A percentile compares a stretch with the other conserved stretches of the same genome.
Evolutionary conservation across 2,888 invertebrate genomes (phyloP).

Genomic region (Anthophora plumipes): DNA sequence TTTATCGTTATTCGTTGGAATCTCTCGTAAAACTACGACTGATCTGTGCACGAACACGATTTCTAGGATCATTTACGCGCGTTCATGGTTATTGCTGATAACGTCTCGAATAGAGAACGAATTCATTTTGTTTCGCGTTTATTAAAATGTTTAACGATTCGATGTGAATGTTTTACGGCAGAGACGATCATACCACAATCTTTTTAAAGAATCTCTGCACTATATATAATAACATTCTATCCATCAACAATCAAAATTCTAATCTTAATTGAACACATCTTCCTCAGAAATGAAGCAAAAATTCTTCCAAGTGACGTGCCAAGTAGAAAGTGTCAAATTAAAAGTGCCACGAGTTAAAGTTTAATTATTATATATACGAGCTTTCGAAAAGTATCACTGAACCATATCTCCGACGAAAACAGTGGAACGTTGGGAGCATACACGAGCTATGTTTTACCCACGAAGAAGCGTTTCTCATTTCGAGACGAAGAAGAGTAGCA

Average conservation of each 20-base stretch:
- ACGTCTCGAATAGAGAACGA: neutral
- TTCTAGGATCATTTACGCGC: neutral
- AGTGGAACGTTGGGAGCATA: neutral
- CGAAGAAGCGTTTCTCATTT: neutral
- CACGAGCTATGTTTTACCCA: neutral
- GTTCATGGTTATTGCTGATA: neutral
- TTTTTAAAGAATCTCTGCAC: too few species aligned
- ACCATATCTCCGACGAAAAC: neutral
- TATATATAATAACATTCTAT: too few species aligned
- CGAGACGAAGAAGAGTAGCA: slow-evolving; percentile 1
- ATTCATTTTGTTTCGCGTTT: neutral
- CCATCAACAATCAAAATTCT: too few species aligned
- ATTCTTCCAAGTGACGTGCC: neutral
- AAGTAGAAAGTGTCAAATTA: neutral
- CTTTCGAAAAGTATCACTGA: neutral
- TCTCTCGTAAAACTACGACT: slow-evolving; percentile 4
- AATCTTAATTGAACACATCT: too few species aligned
- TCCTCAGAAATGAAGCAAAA: too few species aligned
- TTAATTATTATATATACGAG: neutral
- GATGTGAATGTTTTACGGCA: too few species aligned
- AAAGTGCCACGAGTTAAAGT: neutral
- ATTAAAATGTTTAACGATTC: neutral
- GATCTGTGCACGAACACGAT: neutral
- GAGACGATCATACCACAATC: too few species aligned
- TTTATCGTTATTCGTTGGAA: neutral